phyloP scores from a whole-genome alignment of 2,113 vertebrate genomes.

The Ochotona princeps region DNA sequence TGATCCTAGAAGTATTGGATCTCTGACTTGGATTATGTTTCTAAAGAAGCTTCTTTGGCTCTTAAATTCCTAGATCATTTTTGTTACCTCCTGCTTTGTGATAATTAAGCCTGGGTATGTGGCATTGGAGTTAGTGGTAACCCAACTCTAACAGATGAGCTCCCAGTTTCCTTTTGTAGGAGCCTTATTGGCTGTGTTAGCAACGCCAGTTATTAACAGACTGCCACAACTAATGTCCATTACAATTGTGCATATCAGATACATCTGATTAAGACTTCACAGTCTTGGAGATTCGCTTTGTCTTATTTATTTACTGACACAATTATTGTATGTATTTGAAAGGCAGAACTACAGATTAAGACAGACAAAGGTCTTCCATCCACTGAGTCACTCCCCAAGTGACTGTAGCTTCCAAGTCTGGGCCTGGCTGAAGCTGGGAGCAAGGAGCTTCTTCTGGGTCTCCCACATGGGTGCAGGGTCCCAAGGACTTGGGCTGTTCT shows the following conservation, averaged over 20 bases:
- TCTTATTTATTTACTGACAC: background rate
- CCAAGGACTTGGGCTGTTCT: too few species aligned
- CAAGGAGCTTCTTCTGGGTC: too few species aligned
- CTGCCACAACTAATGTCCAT: background rate
- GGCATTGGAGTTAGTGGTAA: background rate
- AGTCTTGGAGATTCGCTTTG: background rate
- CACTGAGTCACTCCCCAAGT: too few species aligned
- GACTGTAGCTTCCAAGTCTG: too few species aligned
- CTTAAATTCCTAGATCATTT: background rate
- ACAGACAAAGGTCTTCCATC: too few species aligned
- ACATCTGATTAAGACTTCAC: background rate
- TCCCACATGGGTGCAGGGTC: too few species aligned
- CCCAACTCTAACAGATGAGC: background rate
- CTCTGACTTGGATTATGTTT: constrained; percentile 38
- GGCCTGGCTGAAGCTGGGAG: too few species aligned
- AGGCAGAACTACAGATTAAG: too few species aligned
- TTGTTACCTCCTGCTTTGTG: background rate
- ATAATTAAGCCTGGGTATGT: background rate
- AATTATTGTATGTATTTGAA: too few species aligned
- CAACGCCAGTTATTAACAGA: background rate
- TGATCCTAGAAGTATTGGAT: background rate
- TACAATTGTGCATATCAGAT: background rate
- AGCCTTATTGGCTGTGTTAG: background rate
- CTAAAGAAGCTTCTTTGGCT: background rate
- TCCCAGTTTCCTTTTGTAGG: background rate